Evolutionary conservation across 1,140 invertebrate genomes (phyloP).

Genomic region (Pseudomyrmex cubaensis): DNA sequence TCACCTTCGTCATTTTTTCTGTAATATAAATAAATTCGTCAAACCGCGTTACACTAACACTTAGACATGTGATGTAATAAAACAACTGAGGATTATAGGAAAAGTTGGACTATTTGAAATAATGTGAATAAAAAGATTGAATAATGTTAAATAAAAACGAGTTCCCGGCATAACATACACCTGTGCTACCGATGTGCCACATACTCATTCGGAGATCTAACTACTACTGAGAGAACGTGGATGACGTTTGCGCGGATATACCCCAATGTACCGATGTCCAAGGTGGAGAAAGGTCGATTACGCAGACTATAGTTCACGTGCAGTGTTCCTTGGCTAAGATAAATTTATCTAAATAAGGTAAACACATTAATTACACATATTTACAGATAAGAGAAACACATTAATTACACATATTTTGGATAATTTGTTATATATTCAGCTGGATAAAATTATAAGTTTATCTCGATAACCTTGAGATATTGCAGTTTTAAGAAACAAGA

Average conservation of each 20-base stretch:
- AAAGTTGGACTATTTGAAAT: not conserved
- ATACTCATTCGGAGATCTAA: not conserved
- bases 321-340: no score
- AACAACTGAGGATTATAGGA: not conserved
- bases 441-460: no score
- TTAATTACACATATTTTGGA: no score
- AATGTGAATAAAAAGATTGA: no score
- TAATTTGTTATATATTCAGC: no score
- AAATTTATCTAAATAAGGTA: no score
- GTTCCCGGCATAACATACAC: not conserved
- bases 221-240: not conserved
- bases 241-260: conserved; percentile 8
- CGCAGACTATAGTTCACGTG: not conserved
- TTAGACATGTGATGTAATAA: not conserved
- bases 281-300: conserved; percentile 17
- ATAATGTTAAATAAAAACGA: no score
- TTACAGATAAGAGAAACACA: no score
- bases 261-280: not conserved
- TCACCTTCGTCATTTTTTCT: conserved; percentile 11
- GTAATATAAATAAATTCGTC: not conserved
- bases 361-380: no score
- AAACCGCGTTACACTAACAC: not conserved
- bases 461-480: no score
- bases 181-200: no score
- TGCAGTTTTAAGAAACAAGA: no score